phyloP scores from a whole-genome alignment of 2,888 invertebrate genomes.

The Julus scanicus region DNA sequence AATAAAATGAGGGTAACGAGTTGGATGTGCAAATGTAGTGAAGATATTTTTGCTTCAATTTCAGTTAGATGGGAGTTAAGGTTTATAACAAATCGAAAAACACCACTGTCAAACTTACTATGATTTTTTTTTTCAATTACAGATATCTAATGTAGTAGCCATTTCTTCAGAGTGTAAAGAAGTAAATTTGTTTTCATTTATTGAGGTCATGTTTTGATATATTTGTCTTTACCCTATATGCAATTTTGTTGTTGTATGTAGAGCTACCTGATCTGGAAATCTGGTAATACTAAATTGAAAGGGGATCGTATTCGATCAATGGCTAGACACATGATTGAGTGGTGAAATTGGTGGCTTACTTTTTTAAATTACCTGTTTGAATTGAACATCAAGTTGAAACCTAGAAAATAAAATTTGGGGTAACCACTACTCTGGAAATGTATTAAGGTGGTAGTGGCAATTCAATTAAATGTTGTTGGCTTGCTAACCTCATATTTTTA shows the following conservation, averaged over 20 bases:
- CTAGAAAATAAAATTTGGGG: neutral
- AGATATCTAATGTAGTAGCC: neutral
- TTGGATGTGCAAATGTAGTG: constrained; percentile 15
- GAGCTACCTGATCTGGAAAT: neutral
- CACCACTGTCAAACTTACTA: neutral
- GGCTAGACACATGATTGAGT: too few relatives aligned
- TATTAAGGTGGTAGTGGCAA: neutral
- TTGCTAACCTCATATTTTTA: neutral
- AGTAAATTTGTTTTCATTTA: too few relatives aligned
- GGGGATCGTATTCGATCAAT: neutral
- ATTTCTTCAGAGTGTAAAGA: neutral
- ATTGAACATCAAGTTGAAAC: neutral
- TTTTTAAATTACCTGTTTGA: neutral
- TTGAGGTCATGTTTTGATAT: neutral
- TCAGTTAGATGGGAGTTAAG: neutral
- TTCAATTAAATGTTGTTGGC: neutral
- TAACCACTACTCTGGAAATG: neutral
- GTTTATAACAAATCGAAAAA: neutral
- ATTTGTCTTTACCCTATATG: neutral
- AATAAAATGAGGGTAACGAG: constrained; percentile 29
- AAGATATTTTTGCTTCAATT: neutral
- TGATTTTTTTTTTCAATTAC: neutral
- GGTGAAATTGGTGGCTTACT: too few relatives aligned
- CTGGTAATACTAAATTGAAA: neutral
- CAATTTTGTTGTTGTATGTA: neutral